A percentile compares a stretch with the other conserved stretches of the same genome.
These are phyloP conservation scores for Parelbella ahira DNA, from an alignment of 2,888 invertebrate genomes.

Conservation along the genomic window DNA sequence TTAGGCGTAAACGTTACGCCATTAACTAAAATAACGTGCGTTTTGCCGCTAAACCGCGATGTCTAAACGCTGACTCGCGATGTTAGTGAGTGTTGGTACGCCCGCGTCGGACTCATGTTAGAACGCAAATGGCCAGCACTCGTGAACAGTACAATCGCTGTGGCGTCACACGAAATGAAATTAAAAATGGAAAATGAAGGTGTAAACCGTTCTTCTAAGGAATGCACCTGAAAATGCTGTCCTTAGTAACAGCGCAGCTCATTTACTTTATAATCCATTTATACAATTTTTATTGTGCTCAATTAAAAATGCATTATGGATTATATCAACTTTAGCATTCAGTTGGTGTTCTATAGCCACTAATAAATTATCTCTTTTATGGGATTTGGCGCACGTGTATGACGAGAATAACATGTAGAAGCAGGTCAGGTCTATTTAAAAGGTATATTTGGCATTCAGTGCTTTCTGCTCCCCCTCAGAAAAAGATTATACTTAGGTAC, in stretches of 20 bases:
- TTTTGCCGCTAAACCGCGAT: constrained; percentile 39
- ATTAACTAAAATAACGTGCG: constrained; percentile 32
- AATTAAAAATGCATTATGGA: too few species aligned
- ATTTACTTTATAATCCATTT: too few species aligned
- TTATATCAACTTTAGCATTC: too few species aligned
- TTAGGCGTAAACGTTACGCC: constrained; percentile 40
- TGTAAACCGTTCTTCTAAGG: constrained; percentile 22
- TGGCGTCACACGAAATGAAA: constrained; percentile 66
- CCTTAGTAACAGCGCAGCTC: background rate
- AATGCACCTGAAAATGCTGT: constrained; percentile 18
- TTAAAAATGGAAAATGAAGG: constrained; percentile 46
- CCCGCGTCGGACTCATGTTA: constrained; percentile 59
- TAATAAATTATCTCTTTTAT: too few species aligned
- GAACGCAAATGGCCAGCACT: constrained; percentile 56
- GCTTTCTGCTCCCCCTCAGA: too few species aligned
- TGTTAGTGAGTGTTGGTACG: constrained; percentile 39
- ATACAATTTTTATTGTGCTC: too few species aligned
- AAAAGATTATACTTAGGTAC: too few species aligned
- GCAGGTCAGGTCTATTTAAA: too few species aligned
- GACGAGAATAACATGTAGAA: too few species aligned
- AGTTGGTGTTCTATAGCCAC: too few species aligned
- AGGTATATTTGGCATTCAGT: too few species aligned
- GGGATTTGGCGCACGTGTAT: too few species aligned
- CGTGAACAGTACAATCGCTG: constrained; percentile 52
- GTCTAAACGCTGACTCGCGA: constrained; percentile 41